Evolutionary conservation across 1,140 invertebrate genomes (phyloP), one percentile per base, ranked within the genome.

Genomic region (Sarcophaga bullata): DNA sequence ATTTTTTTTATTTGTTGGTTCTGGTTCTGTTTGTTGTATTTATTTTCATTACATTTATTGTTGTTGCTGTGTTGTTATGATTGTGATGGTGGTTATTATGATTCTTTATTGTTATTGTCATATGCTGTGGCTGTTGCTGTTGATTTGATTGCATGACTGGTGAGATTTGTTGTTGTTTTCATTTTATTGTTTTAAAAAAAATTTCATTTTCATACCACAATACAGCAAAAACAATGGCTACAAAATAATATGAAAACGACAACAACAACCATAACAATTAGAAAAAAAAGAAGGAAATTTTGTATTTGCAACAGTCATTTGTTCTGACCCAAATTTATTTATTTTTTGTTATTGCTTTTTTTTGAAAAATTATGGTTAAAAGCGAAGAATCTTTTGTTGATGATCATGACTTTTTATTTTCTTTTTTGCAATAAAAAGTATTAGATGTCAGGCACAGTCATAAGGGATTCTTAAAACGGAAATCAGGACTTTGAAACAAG

Each of bases 291-390:
- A 58, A 58, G 54, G 25, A 58, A 58, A 58, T 58, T 58, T 54
- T 75, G n/a, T n/a, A 37, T 76, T 15, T 76, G 73, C 73, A 76
- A 76, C 73, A 76, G 73, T 76, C 73, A 76, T 76, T 75, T 76
- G 73, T 76, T 76, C 8, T 76, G 73, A 76, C 73, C 73, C 48
- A 76, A 76, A 76, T 76, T 76, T 17, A 48, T n/a, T 17, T 47
- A 3, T 15, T 37, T 37, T 37, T 37, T 37, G 15, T 58, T 58
- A 15, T n/a, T 15, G 1, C 3, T 37, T 37, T 37, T 58, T 58
- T 58, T 58, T n/a, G 11, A 58, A 58, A 58, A 58, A 58, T 58
- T 58, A 58, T 13, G 15, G 15, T 58, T 58, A 58, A 58, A 37
- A 58, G 0, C 10, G 13, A 58, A 54, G 25, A 37, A 37, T 2